phyloP scores from a whole-genome alignment of 2,113 vertebrate species.

The Chaetodon auriga region DNA sequence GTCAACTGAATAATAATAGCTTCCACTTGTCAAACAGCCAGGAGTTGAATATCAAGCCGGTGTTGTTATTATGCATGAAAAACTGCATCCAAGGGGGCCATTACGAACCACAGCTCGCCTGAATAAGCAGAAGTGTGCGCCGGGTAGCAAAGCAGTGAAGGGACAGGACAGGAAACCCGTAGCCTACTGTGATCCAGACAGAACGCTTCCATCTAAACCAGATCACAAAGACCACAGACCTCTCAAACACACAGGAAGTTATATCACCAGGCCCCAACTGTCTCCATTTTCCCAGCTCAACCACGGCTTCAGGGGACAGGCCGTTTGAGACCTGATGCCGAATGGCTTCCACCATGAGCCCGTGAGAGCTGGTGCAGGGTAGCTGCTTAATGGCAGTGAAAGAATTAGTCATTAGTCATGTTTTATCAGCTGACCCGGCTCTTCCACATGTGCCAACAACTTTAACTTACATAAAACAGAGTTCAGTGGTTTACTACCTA shows the following conservation, averaged over 20 bases:
- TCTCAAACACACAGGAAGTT: conserved; percentile 78
- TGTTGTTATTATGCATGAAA: conserved; percentile 55
- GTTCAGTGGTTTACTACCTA: background rate
- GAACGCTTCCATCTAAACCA: conserved; percentile 77
- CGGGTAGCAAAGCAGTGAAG: conserved; percentile 51
- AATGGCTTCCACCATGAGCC: conserved; percentile 35
- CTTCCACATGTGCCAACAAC: conserved; percentile 6
- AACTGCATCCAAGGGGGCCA: conserved; percentile 38
- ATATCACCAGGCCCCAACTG: conserved; percentile 69
- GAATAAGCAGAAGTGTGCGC: conserved; percentile 60
- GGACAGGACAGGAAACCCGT: conserved; percentile 66
- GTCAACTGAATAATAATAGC: conserved; percentile 34
- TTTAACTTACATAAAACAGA: conserved; percentile 17
- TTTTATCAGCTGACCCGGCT: conserved; percentile 36
- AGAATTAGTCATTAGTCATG: conserved; percentile 14
- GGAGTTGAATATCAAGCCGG: conserved; percentile 43
- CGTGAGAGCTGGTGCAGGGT: background rate
- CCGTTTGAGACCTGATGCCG: conserved; percentile 38
- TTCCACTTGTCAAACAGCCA: conserved; percentile 31
- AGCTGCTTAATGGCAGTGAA: background rate
- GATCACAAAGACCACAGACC: conserved; percentile 79
- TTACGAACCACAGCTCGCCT: conserved; percentile 55
- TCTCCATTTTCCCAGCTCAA: conserved; percentile 54
- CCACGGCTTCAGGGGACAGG: conserved; percentile 60
- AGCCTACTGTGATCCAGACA: conserved; percentile 75